Percentiles rank a stretch among this genome's conserved stretches.
phyloP scores from a whole-genome alignment of 2,888 invertebrate species.

The Eupeodes luniger region DNA sequence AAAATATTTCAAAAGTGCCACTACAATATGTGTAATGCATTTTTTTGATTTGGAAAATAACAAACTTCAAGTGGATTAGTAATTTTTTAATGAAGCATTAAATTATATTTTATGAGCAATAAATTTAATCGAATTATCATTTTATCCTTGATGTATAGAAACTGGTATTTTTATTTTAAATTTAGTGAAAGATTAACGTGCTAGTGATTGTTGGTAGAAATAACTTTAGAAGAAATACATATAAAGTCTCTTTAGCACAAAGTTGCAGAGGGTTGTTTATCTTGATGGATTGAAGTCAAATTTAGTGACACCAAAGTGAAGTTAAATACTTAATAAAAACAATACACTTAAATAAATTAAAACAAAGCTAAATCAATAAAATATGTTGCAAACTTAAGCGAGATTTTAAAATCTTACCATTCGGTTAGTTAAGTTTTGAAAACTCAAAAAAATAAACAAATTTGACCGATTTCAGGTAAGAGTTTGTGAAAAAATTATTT shows the following conservation, averaged over 20 bases:
- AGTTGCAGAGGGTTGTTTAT: neutral
- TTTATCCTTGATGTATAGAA: constrained; percentile 27
- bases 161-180: constrained; percentile 9
- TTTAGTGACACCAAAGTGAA: no score
- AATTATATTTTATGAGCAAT: constrained; percentile 45
- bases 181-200: neutral
- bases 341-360: no score
- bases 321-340: no score
- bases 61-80: constrained; percentile 20
- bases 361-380: no score
- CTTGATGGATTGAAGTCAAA: no score
- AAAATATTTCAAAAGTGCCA: constrained; percentile 20
- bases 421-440: no score
- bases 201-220: neutral
- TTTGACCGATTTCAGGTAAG: no score
- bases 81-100: constrained; percentile 48
- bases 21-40: constrained; percentile 19
- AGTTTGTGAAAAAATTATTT: no score
- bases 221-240: neutral
- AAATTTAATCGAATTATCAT: constrained; percentile 34
- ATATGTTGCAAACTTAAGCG: no score
- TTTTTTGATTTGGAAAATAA: constrained; percentile 10
- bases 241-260: neutral
- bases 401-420: no score
- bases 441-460: no score